phyloP scores from a whole-genome alignment of 2,797 vertebrate species.

The Gallinago nigripennis region DNA sequence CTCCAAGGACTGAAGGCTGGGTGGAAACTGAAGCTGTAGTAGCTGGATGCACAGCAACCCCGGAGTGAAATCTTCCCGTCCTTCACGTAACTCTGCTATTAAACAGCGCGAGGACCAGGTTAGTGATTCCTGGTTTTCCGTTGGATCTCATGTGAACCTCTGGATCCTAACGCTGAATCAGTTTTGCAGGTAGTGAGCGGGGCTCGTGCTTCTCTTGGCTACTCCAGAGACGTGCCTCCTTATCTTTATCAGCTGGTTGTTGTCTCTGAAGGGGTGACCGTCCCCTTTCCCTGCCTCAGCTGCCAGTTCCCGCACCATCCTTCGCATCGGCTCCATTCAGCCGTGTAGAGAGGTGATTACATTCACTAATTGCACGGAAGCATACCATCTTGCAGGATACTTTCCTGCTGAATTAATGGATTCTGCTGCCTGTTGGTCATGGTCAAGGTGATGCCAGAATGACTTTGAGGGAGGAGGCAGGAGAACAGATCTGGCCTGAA shows the following conservation, averaged over 20 bases:
- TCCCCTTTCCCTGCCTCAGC: neutral
- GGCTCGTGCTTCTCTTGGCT: neutral
- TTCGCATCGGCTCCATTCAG: neutral
- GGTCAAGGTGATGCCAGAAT: neutral
- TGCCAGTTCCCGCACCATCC: neutral
- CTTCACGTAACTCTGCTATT: neutral
- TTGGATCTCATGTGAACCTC: neutral
- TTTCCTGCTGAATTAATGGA: neutral
- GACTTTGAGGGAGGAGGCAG: neutral
- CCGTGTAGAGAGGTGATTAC: neutral
- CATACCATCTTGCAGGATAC: neutral
- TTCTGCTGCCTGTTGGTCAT: neutral
- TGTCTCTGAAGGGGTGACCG: neutral
- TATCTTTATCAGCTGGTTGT: neutral
- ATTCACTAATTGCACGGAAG: neutral
- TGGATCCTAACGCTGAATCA: neutral
- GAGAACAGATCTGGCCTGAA: neutral
- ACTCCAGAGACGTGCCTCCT: neutral
- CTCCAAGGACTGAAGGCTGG: neutral
- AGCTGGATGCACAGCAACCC: fast-evolving
- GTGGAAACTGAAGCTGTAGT: neutral
- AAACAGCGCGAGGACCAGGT: neutral
- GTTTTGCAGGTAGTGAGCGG: neutral
- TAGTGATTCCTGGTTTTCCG: neutral
- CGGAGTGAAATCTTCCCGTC: neutral